Evolutionary conservation across 2,888 invertebrate genomes (phyloP).

Genomic region (Ectemnius lituratus): DNA sequence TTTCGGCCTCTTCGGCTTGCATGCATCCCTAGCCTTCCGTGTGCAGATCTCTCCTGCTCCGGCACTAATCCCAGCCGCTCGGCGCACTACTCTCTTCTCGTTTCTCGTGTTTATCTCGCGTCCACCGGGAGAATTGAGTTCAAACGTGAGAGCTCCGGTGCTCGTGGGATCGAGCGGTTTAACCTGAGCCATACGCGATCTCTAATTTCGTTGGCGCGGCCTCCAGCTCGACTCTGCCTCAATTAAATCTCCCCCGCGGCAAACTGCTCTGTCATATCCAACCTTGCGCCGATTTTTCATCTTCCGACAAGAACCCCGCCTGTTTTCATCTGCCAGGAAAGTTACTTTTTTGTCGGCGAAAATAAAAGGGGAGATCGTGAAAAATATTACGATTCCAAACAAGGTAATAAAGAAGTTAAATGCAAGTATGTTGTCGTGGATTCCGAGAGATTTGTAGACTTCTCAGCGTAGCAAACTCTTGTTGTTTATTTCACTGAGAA

Average conservation of each 20-base stretch:
- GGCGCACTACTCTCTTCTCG: not conserved
- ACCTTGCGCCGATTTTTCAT: too few species aligned
- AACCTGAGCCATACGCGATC: not conserved
- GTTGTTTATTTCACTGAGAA: too few species aligned
- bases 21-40: slow-evolving; percentile 16
- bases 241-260: not conserved
- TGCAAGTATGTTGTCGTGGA: too few species aligned
- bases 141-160: slow-evolving; percentile 27
- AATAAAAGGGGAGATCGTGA: too few species aligned
- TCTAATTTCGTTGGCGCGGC: not conserved
- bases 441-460: too few species aligned
- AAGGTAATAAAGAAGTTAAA: too few species aligned
- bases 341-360: too few species aligned
- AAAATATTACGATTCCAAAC: too few species aligned
- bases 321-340: too few species aligned
- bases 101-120: slow-evolving; percentile 39
- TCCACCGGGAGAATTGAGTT: slow-evolving; percentile 44
- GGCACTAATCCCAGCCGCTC: slow-evolving; percentile 16
- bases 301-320: too few species aligned
- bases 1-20: slow-evolving; percentile 2
- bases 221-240: slow-evolving; percentile 17
- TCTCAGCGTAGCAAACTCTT: too few species aligned
- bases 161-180: slow-evolving; percentile 17
- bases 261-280: not conserved
- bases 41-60: slow-evolving; percentile 19